Evolutionary conservation across 2,888 invertebrate genomes (phyloP), one percentile per base, ranked within the genome.

Genomic region (Heteromurus nitidus): DNA sequence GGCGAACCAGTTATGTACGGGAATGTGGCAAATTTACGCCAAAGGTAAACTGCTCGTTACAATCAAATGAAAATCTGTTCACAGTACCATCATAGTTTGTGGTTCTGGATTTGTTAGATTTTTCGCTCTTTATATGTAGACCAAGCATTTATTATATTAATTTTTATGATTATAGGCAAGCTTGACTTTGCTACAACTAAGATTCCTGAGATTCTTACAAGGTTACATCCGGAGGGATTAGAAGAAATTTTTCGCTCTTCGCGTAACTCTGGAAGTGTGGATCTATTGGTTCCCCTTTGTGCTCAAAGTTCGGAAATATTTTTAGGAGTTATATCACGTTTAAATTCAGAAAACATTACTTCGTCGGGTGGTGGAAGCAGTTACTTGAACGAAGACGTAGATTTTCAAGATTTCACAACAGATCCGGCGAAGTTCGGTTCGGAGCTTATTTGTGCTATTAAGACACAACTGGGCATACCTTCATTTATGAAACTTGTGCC

Each of bases 201-300:
- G 1, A 67, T 83, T 53, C 80, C 83, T 11, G 67, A 62, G 2
- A 62, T 26, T 3, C 44, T 80, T 0, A 64, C 67, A 11, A 36
- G 30, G 13, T n/a, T 67, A 5, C 36, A 76, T 44, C 80, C 83
- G 3, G 26, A 58, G 11, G 28, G 62, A 2, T 50, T 83, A 0
- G 64, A 80, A 11, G 31, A 60, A 36, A 36, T 76, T 2, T 2
- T 83, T 20, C 3, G 28, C 0, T 7, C 24, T 18, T 44, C 36
- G 0, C 16, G 60, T 13, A 50, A 16, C n/a, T 42, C 67, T 0
- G 36, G 22, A 31, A 50, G 60, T 11, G 30, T 62, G 9, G 26
- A 67, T 3, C 22, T 80, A 1, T 16, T 83, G 1, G 1, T 80
- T 3, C 80, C 80, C 16, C 7, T 77, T 20, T 83, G 83, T 47